Evolutionary conservation across 2,888 invertebrate species (phyloP).

Genomic region (Pseudolycoriella hygida): DNA sequence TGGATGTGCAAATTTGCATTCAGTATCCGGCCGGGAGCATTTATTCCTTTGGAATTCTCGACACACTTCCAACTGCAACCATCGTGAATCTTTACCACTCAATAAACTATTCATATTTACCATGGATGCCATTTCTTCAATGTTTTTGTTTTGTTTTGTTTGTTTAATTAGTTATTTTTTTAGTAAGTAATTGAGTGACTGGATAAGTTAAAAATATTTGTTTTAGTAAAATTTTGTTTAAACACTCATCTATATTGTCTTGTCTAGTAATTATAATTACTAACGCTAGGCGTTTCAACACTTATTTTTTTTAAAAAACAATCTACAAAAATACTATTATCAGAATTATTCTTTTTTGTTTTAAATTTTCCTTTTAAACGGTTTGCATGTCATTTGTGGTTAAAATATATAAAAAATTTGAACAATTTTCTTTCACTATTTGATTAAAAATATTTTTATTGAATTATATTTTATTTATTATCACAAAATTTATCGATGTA

Average conservation of each 20-base stretch:
- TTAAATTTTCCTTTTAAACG: not conserved
- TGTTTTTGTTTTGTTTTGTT: constrained; percentile 12
- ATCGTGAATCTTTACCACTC: constrained; percentile 98
- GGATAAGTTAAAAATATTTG: too few species aligned
- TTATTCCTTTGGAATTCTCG: constrained; percentile 99
- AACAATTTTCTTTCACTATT: constrained; percentile 8
- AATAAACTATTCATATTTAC: constrained; percentile 93
- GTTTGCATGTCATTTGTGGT: constrained; percentile 2
- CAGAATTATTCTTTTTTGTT: constrained; percentile 2
- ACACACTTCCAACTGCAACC: constrained; percentile 99
- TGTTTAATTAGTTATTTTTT: constrained; percentile 4
- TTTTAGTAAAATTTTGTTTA: not conserved
- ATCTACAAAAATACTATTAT: constrained; percentile 5
- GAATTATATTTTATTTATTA: constrained; percentile 5
- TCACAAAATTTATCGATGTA: constrained; percentile 14
- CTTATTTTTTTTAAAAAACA: not conserved
- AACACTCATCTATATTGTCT: not conserved
- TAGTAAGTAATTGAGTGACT: not conserved
- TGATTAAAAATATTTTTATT: constrained; percentile 3
- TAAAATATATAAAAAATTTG: constrained; percentile 7
- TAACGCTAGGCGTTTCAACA: not conserved
- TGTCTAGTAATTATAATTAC: not conserved
- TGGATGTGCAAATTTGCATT: constrained; percentile 99
- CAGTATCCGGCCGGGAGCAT: constrained; percentile 96
- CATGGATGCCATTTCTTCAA: constrained; percentile 54